phyloP scores from a whole-genome alignment of 1,140 invertebrate genomes.

The Armadillidium nasatum region DNA sequence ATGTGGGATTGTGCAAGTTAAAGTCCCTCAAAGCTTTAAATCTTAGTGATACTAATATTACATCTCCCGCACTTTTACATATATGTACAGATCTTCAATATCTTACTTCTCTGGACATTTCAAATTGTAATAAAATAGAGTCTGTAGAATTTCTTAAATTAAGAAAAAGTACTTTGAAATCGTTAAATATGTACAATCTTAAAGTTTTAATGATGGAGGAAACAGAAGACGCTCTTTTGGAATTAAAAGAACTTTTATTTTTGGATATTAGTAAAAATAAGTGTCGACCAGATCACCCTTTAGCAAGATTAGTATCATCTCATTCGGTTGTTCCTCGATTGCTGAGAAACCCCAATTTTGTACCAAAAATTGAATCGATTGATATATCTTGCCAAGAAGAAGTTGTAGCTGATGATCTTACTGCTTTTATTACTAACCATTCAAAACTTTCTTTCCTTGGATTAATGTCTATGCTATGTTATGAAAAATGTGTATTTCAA shows the following conservation, averaged over 20 bases:
- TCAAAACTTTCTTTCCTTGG: slow-evolving; percentile 59
- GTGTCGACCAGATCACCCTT: slow-evolving; percentile 50
- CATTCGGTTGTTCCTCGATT: slow-evolving; percentile 54
- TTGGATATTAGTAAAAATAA: slow-evolving; percentile 64
- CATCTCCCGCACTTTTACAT: slow-evolving; percentile 63
- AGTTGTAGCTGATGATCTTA: slow-evolving; percentile 55
- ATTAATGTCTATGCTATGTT: slow-evolving; percentile 59
- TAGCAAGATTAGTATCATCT: slow-evolving; percentile 51
- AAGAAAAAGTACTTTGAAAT: slow-evolving; percentile 60
- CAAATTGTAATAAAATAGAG: slow-evolving; percentile 60
- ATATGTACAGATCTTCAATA: slow-evolving; percentile 64
- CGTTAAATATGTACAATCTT: slow-evolving; percentile 63
- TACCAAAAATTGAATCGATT: slow-evolving; percentile 61
- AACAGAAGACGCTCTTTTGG: slow-evolving; percentile 57
- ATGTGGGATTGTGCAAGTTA: slow-evolving; percentile 53
- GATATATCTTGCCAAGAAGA: slow-evolving; percentile 66
- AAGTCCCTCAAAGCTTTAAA: slow-evolving; percentile 62
- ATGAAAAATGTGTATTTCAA: slow-evolving; percentile 57
- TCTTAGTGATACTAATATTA: slow-evolving; percentile 67
- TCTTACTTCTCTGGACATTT: slow-evolving; percentile 66
- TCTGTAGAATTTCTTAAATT: slow-evolving; percentile 62
- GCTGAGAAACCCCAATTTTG: slow-evolving; percentile 53
- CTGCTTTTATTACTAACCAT: slow-evolving; percentile 54
- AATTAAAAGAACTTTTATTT: slow-evolving; percentile 58
- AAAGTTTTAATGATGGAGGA: slow-evolving; percentile 52